Evolutionary conservation across 2,888 invertebrate genomes (phyloP), one percentile per base, ranked within the genome.

Genomic region (Agrypnus murinus): DNA sequence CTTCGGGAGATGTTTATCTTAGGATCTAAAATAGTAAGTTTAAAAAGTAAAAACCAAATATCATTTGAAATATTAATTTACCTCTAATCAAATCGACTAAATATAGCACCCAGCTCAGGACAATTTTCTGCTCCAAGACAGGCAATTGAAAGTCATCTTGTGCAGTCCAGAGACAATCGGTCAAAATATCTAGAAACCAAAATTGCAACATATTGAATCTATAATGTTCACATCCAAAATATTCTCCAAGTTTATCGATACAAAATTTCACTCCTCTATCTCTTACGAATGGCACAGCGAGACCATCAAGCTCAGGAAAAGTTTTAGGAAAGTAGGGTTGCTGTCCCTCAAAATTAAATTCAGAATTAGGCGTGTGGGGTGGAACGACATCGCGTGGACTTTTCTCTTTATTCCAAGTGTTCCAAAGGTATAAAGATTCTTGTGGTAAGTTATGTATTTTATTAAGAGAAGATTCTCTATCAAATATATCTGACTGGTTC

Each of bases 121-220:
- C 79, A 25, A 79, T 72, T 69, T 80, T 84, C 72, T 86, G 86
- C 38, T 83, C 77, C 4, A 76, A 64, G 10, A 78, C 76, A 1
- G 81, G 76, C 70, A 86, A 83, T 40, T 79, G 75, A 74, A 78
- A 86, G 59, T 84, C 83, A 74, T 86, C 86, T 72, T 86, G 86
- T 1, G 80, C 66, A 70, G 80, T 82, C 86, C 86, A 86, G 12
- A 86, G 70, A 68, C 84, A 84, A 76, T 86, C 86, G 0, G 82
- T 80, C 3, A 86, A 69, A 10, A 85, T 79, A 77, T 86, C 86
- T 63, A 86, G 68, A 69, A 86, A 83, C 86, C 86, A 86, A 74
- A 85, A 86, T 66, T 86, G 85, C 1, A 84, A 71, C 31, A 80
- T 75, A 67, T 82, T 83, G 9, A 77, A 74, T 63, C 78, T 76